These are phyloP conservation scores for Pyrrhia umbra DNA, from an alignment of 2,888 invertebrate genomes.

Conservation along the genomic window DNA sequence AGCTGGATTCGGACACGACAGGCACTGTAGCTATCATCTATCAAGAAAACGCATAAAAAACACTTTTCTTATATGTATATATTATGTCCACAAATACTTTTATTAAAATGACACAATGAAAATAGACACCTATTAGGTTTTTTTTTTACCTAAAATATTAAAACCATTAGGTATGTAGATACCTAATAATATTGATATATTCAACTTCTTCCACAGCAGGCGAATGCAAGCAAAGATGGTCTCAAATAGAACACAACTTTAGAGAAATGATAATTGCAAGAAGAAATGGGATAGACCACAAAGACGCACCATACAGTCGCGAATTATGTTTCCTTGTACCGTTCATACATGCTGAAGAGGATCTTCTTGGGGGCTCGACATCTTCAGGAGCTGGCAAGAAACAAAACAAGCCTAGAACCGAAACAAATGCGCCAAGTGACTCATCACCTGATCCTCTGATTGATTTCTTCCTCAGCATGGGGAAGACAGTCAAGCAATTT, in stretches of 20 bases:
- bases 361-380: neutral
- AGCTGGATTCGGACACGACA: too few relatives aligned
- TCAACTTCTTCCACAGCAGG: neutral
- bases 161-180: too few relatives aligned
- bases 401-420: too few relatives aligned
- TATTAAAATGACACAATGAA: too few relatives aligned
- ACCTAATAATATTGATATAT: too few relatives aligned
- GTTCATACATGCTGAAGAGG: neutral
- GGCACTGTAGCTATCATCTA: too few relatives aligned
- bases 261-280: neutral
- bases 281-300: neutral
- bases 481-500: neutral
- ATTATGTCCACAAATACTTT: too few relatives aligned
- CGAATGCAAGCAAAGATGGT: neutral
- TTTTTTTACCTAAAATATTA: too few relatives aligned
- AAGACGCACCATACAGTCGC: neutral
- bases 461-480: neutral
- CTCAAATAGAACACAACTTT: neutral
- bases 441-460: neutral
- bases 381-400: neutral
- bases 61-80: too few relatives aligned
- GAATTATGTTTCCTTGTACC: neutral
- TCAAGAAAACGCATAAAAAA: too few relatives aligned
- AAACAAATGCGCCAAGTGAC: neutral
- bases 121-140: too few relatives aligned